Evolutionary conservation across 2,113 vertebrate species (phyloP).

Genomic region (Salvelinus namaycush): DNA sequence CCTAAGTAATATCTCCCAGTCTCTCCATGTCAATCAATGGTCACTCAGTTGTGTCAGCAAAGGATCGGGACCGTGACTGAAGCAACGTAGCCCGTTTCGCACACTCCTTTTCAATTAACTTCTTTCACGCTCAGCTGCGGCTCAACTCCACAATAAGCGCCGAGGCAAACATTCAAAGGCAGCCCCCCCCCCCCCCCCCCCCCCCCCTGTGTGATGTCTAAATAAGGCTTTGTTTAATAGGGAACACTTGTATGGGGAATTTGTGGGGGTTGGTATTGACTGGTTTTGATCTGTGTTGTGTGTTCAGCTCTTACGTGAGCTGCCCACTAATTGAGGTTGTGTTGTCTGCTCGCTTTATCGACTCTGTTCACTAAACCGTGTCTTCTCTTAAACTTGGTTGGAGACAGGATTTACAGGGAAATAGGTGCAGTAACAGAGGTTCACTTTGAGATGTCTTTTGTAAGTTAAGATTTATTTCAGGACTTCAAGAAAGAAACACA

Average conservation of each 20-base stretch:
- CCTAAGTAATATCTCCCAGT: background rate
- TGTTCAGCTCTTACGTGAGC: conserved; percentile 21
- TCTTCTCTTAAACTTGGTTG: conserved; percentile 19
- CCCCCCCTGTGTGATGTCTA: conserved; percentile 32
- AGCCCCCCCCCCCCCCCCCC: conserved; percentile 4
- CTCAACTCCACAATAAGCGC: conserved; percentile 38
- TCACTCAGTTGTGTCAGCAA: conserved; percentile 27
- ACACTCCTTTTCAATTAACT: conserved; percentile 51
- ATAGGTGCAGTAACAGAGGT: background rate
- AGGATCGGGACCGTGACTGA: conserved; percentile 32
- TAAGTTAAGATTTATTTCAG: conserved; percentile 9
- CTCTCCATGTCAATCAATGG: conserved; percentile 4
- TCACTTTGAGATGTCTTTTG: conserved; percentile 18
- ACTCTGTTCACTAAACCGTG: background rate
- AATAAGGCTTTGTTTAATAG: conserved; percentile 36
- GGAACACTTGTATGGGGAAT: conserved; percentile 36
- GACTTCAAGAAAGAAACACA: background rate
- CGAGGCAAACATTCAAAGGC: conserved; percentile 40
- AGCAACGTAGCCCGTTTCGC: conserved; percentile 21
- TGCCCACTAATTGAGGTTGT: conserved; percentile 19
- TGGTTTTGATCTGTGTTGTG: conserved; percentile 10
- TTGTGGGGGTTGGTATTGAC: conserved; percentile 23
- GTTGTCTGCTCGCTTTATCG: conserved; percentile 14
- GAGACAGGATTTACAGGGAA: background rate
- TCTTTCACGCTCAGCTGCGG: conserved; percentile 39